Evolutionary conservation across 1,140 invertebrate genomes (phyloP).

Genomic region (Adoxophyes honmai): DNA sequence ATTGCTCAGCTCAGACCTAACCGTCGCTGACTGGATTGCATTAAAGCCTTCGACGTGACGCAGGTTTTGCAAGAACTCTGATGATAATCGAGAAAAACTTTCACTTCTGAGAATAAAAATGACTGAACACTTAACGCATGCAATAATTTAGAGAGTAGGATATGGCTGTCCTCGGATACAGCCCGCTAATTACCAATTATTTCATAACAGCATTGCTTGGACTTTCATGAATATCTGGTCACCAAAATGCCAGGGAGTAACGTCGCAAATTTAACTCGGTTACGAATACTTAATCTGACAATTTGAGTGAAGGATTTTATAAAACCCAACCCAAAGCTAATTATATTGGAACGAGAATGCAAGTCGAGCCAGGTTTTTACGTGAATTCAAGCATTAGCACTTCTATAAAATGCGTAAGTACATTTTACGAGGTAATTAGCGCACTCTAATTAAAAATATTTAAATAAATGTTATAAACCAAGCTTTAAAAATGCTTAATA

Average conservation of each 20-base stretch:
- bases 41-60: constrained; percentile 8
- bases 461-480: background rate
- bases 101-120: constrained; percentile 11
- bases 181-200: no score
- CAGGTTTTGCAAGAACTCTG: constrained; percentile 12
- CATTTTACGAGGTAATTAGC: constrained; percentile 3
- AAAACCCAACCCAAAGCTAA: no score
- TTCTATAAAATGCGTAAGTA: background rate
- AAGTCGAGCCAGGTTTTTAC: background rate
- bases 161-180: no score
- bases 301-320: no score
- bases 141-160: no score
- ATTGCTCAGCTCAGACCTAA: background rate
- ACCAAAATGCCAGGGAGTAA: no score
- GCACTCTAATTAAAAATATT: constrained; percentile 1
- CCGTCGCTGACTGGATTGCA: background rate
- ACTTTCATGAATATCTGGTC: no score
- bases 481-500: background rate
- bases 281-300: no score
- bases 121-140: background rate
- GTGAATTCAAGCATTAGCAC: background rate
- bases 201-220: no score
- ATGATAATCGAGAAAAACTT: constrained; percentile 12
- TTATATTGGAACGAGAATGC: background rate
- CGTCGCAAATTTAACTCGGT: no score